Base-by-base conservation (phyloP, 2,113 vertebrate species). In the Cyprinus carpio region DNA sequence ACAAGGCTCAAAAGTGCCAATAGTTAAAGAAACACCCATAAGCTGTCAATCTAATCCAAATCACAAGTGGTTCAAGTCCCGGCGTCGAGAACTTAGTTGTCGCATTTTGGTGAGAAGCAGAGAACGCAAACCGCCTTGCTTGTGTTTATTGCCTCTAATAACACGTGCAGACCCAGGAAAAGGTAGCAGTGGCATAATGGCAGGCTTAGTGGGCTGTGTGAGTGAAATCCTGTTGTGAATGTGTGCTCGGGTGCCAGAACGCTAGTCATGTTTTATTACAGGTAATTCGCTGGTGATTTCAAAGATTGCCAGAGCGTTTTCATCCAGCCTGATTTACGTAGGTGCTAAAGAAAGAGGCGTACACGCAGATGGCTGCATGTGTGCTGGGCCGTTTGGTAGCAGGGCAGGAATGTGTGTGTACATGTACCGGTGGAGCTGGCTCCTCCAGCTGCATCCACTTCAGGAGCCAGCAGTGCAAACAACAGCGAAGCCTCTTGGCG, bases 281-380 rank as follows among this genome's bases (percentile, higher is more conserved):
- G 91, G 90, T 92, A 89, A 92, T 93, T 95, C 92, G 89, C 93
- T 92, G 89, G 88, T 91, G 93, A 91, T 94, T 93, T 94, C 92
- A 92, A 93, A 94, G 91, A 89, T 91, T 92, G 92, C 90, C 89
- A 91, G 90, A 89, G 90, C 86, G 82, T 92, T 79, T 91, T 91
- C 84, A 88, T 90, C 88, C 46, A 23, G 23, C 25, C 86, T 90
- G 90, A 93, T 93, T 94, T 93, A 94, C 85, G 67, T 86, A 56
- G 25, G 56, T 80, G 20, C 60, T 88, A 88, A 87, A 89, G 88
- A 69, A 13, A 87, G 85, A 91, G 89, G 78, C 86, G 88, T 81
- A 89, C 88, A 88, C 84, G 49, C 86, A 90, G 87, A 78, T 84
- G 88, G 82, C 87, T 89, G 87, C 85, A 84, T 84, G 84, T 75